Evolutionary conservation across 1,140 invertebrate genomes (phyloP).

Genomic region (Pseudomyrmex gracilis): DNA sequence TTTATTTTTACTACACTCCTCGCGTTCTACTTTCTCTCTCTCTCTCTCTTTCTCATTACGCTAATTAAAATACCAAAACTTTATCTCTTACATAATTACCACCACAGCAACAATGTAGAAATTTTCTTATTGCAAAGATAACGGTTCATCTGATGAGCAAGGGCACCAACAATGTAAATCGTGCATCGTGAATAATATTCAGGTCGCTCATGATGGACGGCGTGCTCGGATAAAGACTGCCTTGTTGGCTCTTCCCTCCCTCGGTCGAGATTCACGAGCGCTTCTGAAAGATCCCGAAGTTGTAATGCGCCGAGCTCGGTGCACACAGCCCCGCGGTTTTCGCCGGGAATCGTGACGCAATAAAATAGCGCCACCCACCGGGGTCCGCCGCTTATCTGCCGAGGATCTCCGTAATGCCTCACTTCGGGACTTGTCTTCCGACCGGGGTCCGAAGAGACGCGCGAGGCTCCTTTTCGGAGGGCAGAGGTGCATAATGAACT

Average conservation of each 20-base stretch:
- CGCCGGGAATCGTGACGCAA: slow-evolving; percentile 82
- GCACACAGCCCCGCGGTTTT: slow-evolving; percentile 14
- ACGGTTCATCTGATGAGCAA: slow-evolving; percentile 12
- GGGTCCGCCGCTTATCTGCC: slow-evolving; percentile 79
- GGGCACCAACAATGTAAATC: slow-evolving; percentile 48
- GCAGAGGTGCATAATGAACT: slow-evolving; percentile 85
- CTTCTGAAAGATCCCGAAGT: slow-evolving; percentile 68
- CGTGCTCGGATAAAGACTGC: slow-evolving; percentile 3
- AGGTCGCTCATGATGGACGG: slow-evolving; percentile 54
- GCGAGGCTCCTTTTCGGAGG: slow-evolving; percentile 69
- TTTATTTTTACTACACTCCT: too few relatives aligned
- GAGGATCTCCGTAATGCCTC: slow-evolving; percentile 84
- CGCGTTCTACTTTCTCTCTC: not conserved
- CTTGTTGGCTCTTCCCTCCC: too few relatives aligned
- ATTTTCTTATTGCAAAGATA: slow-evolving; percentile 1
- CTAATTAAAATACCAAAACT: not conserved
- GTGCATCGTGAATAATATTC: slow-evolving; percentile 59
- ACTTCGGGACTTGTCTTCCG: slow-evolving; percentile 77
- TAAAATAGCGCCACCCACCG: slow-evolving; percentile 85
- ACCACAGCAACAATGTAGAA: slow-evolving; percentile 10
- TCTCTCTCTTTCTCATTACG: not conserved
- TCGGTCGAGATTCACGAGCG: slow-evolving; percentile 68
- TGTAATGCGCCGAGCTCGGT: slow-evolving; percentile 54
- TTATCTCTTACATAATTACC: not conserved
- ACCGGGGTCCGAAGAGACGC: slow-evolving; percentile 66